These are phyloP conservation scores for Anticlea derivata DNA, from an alignment of 2,888 invertebrate genomes.

Conservation along the genomic window DNA sequence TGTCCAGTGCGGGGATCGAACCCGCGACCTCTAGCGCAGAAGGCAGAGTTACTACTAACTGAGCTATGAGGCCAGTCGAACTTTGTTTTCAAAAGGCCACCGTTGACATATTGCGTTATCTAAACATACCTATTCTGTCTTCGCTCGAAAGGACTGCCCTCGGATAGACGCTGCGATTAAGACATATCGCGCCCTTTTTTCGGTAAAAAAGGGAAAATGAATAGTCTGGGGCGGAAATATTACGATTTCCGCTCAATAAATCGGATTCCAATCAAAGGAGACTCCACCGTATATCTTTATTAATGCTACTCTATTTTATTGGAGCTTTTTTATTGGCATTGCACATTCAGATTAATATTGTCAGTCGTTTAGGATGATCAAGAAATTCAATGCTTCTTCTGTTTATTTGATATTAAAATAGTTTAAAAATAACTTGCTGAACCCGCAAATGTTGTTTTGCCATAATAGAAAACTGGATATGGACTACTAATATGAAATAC, in stretches of 20 bases:
- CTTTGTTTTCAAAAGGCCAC: no score
- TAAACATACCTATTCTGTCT: not conserved
- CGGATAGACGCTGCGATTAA: slow-evolving; percentile 68
- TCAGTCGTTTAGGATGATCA: slow-evolving; percentile 39
- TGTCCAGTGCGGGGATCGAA: no score
- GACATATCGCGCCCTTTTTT: slow-evolving; percentile 82
- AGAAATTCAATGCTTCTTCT: not conserved
- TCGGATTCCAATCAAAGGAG: slow-evolving; percentile 82
- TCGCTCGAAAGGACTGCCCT: slow-evolving; percentile 38
- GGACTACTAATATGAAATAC: no score
- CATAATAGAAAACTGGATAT: no score
- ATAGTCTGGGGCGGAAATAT: slow-evolving; percentile 82
- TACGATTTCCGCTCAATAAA: slow-evolving; percentile 84
- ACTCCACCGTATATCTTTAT: slow-evolving; percentile 77
- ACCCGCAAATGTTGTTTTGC: no score
- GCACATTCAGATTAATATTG: slow-evolving; percentile 73
- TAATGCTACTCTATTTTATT: slow-evolving; percentile 82
- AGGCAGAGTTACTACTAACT: no score
- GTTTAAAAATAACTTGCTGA: no score
- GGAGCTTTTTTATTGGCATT: slow-evolving; percentile 70
- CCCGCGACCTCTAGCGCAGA: no score
- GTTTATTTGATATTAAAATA: no score
- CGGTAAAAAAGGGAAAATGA: slow-evolving; percentile 81
- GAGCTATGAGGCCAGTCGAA: no score
- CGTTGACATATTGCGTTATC: no score